Evolutionary conservation across 2,888 invertebrate species (phyloP).

Genomic region (Schizotus pectinicornis): DNA sequence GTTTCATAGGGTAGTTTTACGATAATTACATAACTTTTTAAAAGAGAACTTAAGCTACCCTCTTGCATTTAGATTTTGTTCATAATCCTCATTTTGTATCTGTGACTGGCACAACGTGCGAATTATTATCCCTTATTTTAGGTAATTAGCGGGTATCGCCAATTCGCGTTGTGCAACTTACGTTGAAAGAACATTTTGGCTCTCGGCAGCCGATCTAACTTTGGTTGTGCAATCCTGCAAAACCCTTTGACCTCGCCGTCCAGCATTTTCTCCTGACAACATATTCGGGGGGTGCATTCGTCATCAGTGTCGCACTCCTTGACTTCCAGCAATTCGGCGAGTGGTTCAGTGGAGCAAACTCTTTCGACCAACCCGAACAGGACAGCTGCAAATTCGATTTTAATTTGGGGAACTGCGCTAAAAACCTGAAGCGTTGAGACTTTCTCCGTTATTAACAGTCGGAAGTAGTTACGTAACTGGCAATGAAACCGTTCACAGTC

Average conservation of each 20-base stretch:
- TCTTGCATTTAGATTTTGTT: too few species aligned
- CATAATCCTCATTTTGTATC: too few species aligned
- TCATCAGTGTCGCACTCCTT: conserved; percentile 71
- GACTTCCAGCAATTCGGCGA: conserved; percentile 74
- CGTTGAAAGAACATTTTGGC: conserved; percentile 69
- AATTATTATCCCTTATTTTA: too few species aligned
- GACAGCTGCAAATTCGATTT: conserved; percentile 61
- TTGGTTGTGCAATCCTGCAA: conserved; percentile 73
- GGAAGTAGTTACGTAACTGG: conserved; percentile 8
- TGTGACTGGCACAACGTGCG: too few species aligned
- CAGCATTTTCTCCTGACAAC: conserved; percentile 68
- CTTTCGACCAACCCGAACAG: conserved; percentile 72
- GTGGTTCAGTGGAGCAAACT: conserved; percentile 70
- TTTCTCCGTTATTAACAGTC: conserved; percentile 13
- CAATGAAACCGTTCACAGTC: conserved; percentile 17
- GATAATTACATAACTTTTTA: too few species aligned
- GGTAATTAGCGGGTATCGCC: too few species aligned
- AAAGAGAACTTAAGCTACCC: too few species aligned
- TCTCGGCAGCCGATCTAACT: conserved; percentile 68
- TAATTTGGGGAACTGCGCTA: too few species aligned
- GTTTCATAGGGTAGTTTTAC: too few species aligned
- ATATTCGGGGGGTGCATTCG: conserved; percentile 78
- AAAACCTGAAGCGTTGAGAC: conserved; percentile 3
- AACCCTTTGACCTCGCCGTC: conserved; percentile 65
- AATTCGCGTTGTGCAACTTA: conserved; percentile 56